A percentile compares a stretch with the other conserved stretches of the same genome.
These are phyloP conservation scores for Parthenolecanium corni DNA, from an alignment of 2,888 invertebrate genomes.

Conservation along the genomic window DNA sequence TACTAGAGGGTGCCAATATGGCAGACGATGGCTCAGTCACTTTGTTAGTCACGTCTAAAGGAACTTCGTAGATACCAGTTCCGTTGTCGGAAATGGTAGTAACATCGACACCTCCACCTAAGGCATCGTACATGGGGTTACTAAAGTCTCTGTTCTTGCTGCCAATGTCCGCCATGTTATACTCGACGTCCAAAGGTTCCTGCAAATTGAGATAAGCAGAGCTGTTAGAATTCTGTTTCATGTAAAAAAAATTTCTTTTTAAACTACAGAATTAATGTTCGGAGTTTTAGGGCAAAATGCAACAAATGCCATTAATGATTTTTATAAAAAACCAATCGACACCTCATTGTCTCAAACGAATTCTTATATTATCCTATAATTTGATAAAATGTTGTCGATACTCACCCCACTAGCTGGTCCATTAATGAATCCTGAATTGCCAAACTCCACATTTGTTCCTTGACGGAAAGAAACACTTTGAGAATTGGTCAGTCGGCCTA, in stretches of 20 bases:
- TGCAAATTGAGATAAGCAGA: constrained; percentile 31
- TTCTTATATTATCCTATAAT: too few relatives aligned
- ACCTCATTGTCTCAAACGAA: too few relatives aligned
- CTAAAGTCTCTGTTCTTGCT: constrained; percentile 84
- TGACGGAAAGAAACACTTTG: constrained; percentile 87
- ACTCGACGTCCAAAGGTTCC: constrained; percentile 64
- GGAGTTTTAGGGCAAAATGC: too few relatives aligned
- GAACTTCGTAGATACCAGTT: constrained; percentile 65
- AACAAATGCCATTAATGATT: too few relatives aligned
- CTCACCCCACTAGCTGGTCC: constrained; percentile 41
- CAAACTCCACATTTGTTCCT: constrained; percentile 87
- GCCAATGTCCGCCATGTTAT: constrained; percentile 62
- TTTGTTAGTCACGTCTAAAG: constrained; percentile 57
- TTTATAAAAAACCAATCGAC: too few relatives aligned
- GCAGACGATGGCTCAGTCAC: constrained; percentile 41
- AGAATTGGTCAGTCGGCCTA: constrained; percentile 69
- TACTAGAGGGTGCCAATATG: constrained; percentile 65
- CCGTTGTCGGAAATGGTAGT: constrained; percentile 34
- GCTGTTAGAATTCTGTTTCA: too few relatives aligned
- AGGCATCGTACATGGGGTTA: constrained; percentile 94
- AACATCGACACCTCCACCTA: constrained; percentile 39
- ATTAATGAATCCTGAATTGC: constrained; percentile 41
- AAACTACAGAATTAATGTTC: too few relatives aligned
- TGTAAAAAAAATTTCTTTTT: too few relatives aligned
- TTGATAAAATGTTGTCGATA: too few relatives aligned